phyloP scores from a whole-genome alignment of 2,113 vertebrate genomes.

The Arizona elegans region DNA sequence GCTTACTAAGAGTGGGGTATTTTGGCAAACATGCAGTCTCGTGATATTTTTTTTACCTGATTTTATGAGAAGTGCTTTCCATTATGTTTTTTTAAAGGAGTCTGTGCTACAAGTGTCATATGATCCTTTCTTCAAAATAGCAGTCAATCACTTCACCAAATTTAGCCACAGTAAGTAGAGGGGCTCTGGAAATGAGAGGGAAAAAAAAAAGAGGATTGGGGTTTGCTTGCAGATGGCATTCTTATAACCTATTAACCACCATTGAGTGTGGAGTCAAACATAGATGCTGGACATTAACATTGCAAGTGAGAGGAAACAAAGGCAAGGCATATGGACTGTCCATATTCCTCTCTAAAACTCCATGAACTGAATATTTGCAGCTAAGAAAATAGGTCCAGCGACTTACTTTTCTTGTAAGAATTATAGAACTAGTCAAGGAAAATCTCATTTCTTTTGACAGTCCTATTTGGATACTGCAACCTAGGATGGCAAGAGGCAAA shows the following conservation, averaged over 20 bases:
- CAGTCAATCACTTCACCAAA: no score
- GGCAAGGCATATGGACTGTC: neutral
- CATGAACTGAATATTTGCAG: neutral
- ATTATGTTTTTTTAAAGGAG: neutral
- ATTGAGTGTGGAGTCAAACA: neutral
- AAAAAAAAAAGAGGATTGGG: neutral
- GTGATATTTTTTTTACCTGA: neutral
- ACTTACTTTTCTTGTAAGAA: neutral
- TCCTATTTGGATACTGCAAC: conserved; percentile 58
- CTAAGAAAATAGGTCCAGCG: neutral
- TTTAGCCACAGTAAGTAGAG: neutral
- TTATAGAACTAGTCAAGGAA: conserved; percentile 61
- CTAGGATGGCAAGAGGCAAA: conserved; percentile 79
- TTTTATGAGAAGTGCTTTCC: neutral
- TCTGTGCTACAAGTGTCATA: neutral
- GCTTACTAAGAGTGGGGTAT: neutral
- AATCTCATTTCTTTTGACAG: conserved; percentile 43
- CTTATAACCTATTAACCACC: neutral
- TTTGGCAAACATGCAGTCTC: neutral
- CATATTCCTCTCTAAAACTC: neutral
- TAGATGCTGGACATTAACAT: neutral
- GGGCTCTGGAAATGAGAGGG: neutral
- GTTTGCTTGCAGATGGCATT: neutral
- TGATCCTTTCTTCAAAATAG: neutral
- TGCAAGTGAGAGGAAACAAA: neutral